Conservation (phyloP, 2,113 vertebrate species). For the Eonycteris spelaea region DNA sequence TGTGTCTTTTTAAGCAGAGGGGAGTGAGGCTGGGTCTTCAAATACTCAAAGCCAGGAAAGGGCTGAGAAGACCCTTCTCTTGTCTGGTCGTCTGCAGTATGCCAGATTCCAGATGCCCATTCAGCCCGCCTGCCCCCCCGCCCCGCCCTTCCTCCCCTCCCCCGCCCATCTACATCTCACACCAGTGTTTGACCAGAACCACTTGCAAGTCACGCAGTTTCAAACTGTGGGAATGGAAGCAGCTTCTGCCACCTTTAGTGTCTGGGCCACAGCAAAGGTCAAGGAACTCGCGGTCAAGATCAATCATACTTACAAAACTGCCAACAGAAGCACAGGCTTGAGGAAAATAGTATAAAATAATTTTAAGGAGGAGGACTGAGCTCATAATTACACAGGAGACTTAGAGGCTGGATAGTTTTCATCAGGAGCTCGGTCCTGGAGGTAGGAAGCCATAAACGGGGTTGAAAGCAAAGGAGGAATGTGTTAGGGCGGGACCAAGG, state of each 20-base stretch:
- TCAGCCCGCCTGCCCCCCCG: rapidly evolving
- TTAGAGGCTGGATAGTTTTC: conserved; percentile 2
- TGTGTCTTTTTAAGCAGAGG: neutral
- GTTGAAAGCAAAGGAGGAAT: conserved; percentile 44
- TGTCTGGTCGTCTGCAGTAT: neutral
- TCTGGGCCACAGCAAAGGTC: conserved; percentile 2
- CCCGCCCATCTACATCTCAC: neutral
- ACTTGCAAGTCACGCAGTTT: neutral
- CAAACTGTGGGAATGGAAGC: neutral
- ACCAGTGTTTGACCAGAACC: neutral
- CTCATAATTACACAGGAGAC: conserved; percentile 31
- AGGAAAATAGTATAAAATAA: conserved; percentile 39
- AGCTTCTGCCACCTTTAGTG: neutral
- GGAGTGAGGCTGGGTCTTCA: neutral
- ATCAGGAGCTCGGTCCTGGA: neutral
- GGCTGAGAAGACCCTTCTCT: neutral
- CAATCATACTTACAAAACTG: neutral
- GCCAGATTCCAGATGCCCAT: rapidly evolving
- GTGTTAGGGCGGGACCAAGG: conserved; percentile 46
- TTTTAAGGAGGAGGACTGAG: conserved; percentile 20
- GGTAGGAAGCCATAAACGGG: conserved; percentile 33
- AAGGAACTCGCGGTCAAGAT: neutral
- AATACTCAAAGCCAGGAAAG: neutral
- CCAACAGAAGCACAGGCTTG: conserved; percentile 40
- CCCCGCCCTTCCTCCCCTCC: too few species aligned